Percentiles rank a stretch among this genome's conserved stretches.
Evolutionary conservation across 2,888 invertebrate genomes (phyloP).

Genomic region (Hyppa rectilinea): DNA sequence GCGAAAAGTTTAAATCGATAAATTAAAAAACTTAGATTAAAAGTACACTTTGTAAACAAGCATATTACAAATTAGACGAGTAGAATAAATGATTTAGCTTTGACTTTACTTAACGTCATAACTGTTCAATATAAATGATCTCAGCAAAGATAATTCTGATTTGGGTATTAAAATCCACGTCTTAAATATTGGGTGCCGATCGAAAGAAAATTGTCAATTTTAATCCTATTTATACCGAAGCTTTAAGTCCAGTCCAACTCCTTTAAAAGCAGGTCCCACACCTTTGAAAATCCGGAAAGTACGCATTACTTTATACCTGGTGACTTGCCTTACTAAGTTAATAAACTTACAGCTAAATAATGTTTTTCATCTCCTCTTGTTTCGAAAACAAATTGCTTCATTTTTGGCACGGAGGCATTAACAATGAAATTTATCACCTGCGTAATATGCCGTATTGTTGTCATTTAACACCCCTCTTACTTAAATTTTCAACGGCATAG

Average conservation of each 20-base stretch:
- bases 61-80: no score
- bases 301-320: constrained; percentile 34
- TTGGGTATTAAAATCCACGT: background rate
- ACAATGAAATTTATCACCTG: constrained; percentile 86
- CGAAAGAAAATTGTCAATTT: background rate
- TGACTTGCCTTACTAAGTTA: constrained; percentile 73
- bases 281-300: constrained; percentile 17
- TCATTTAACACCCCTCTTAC: constrained; percentile 71
- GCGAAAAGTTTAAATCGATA: no score
- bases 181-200: background rate
- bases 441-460: constrained; percentile 76
- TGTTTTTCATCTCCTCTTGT: constrained; percentile 88
- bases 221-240: background rate
- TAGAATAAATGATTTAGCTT: no score
- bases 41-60: no score
- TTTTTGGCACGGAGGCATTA: constrained; percentile 84
- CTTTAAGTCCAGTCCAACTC: background rate
- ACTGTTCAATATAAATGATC: background rate
- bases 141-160: background rate
- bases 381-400: constrained; percentile 87
- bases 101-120: no score
- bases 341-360: constrained; percentile 85
- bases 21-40: no score
- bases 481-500: constrained; percentile 54
- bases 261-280: background rate